Conservation (phyloP, 2,113 vertebrate genomes). For the Sardina pilchardus region DNA sequence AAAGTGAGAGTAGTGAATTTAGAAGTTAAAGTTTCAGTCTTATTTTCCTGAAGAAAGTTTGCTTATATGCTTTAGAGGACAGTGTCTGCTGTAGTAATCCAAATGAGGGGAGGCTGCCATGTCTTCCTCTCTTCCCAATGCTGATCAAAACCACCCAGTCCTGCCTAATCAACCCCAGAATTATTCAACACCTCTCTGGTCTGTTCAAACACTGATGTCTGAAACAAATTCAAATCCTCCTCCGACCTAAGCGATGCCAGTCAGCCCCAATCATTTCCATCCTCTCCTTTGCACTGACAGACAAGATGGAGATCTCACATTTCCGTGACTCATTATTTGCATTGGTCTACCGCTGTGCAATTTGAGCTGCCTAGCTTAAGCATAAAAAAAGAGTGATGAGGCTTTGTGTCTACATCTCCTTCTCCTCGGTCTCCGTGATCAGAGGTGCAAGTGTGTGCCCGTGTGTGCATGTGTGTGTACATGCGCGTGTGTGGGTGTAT, state of each 20-base stretch:
- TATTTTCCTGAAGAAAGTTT: neutral
- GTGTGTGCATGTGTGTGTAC: neutral
- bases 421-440: neutral
- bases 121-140: neutral
- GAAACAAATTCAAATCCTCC: neutral
- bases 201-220: neutral
- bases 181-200: neutral
- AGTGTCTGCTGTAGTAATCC: neutral
- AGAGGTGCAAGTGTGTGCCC: neutral
- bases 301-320: neutral
- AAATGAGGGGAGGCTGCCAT: neutral
- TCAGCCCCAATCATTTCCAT: neutral
- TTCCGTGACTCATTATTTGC: slow-evolving; percentile 17
- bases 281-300: neutral
- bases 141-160: neutral
- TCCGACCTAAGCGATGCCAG: neutral
- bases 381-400: neutral
- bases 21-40: neutral
- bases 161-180: neutral
- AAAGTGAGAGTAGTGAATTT: neutral
- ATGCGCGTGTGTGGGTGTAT: neutral
- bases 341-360: neutral
- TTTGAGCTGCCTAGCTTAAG: neutral
- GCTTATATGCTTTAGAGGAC: neutral
- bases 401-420: neutral